phyloP scores from a whole-genome alignment of 2,797 vertebrate species.

The Sebastes itinus region DNA sequence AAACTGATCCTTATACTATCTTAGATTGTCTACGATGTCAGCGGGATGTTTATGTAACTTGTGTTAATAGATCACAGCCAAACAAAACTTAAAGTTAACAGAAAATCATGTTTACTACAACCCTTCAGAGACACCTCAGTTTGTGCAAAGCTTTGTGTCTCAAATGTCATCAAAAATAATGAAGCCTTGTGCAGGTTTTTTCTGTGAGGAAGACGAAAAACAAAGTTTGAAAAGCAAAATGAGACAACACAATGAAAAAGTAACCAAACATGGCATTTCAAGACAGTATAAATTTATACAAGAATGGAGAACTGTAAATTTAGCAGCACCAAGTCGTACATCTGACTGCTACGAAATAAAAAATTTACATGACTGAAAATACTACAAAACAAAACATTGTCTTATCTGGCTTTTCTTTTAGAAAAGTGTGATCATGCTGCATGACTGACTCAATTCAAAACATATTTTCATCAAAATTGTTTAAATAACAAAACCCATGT shows the following conservation, averaged over 20 bases:
- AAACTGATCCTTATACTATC: background rate
- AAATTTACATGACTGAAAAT: conserved; percentile 24
- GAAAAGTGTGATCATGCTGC: conserved; percentile 29
- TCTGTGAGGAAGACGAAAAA: background rate
- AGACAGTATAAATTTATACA: conserved; percentile 47
- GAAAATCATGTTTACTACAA: conserved; percentile 25
- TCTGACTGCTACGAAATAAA: conserved; percentile 35
- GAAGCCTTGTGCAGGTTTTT: background rate
- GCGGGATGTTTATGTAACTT: background rate
- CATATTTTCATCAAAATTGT: background rate
- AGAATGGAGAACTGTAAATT: conserved; percentile 36
- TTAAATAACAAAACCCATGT: conserved; percentile 23
- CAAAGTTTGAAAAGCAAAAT: conserved; percentile 28
- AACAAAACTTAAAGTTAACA: conserved; percentile 9
- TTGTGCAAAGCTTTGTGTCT: conserved; percentile 23
- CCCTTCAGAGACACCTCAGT: conserved; percentile 18
- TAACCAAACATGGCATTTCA: conserved; percentile 23
- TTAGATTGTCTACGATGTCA: background rate
- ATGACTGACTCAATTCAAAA: background rate
- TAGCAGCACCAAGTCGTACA: conserved; percentile 59
- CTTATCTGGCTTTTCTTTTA: background rate
- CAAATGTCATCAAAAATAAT: background rate
- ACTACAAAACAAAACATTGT: conserved; percentile 22
- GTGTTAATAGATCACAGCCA: background rate
- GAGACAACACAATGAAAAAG: conserved; percentile 16